phyloP scores from a whole-genome alignment of 2,797 vertebrate species.

The Malurus splendens region DNA sequence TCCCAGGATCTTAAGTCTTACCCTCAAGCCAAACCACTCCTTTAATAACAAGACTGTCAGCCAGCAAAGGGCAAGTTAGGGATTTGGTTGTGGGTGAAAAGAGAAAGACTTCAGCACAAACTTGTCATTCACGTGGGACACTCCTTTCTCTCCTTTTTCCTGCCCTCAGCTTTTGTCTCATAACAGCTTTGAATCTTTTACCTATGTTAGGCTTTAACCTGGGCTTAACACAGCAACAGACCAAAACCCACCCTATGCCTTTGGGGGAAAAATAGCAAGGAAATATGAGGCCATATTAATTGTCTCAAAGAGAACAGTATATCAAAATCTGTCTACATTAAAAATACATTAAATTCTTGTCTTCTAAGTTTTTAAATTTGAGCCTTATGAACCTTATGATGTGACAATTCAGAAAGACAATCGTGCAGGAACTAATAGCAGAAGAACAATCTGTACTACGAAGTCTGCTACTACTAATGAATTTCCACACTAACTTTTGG shows the following conservation, averaged over 20 bases:
- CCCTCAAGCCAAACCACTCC: not conserved
- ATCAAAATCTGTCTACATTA: not conserved
- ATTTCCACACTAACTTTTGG: not conserved
- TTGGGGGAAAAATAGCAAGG: not conserved
- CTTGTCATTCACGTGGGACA: not conserved
- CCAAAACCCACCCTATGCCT: not conserved
- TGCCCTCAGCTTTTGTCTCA: not conserved
- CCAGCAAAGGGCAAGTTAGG: not conserved
- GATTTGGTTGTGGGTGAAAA: not conserved
- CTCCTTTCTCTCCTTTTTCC: not conserved
- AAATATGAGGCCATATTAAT: not conserved
- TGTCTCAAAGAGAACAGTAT: not conserved
- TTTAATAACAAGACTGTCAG: not conserved
- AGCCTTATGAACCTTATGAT: rapidly evolving
- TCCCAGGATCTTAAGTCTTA: not conserved
- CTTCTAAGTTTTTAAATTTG: not conserved
- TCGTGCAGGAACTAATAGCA: rapidly evolving
- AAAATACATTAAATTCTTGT: not conserved
- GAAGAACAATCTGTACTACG: not conserved
- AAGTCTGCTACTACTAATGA: not conserved
- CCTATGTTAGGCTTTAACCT: not conserved
- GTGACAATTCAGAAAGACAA: not conserved
- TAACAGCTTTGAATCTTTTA: not conserved
- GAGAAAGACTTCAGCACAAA: not conserved
- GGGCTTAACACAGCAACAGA: not conserved